Percentiles rank a stretch among this genome's conserved stretches.
Evolutionary conservation across 2,888 invertebrate genomes (phyloP).

Genomic region (Tetragonisca angustula): DNA sequence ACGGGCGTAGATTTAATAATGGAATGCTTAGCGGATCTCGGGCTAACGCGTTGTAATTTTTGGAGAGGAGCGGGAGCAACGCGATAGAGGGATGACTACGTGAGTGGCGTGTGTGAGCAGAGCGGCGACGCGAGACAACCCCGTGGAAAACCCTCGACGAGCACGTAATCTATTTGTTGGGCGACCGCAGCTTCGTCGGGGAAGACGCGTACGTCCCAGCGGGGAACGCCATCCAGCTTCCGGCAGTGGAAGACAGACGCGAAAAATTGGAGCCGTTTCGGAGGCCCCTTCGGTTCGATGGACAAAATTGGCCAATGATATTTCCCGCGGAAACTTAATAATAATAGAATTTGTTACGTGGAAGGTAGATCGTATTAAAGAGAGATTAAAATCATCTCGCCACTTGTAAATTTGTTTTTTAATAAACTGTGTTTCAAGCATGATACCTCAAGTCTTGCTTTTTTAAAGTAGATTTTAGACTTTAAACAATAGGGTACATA

Average conservation of each 20-base stretch:
- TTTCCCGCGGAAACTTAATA: neutral
- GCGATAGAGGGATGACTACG: constrained; percentile 78
- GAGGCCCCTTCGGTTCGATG: neutral
- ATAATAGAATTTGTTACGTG: neutral
- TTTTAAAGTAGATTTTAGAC: too few species aligned
- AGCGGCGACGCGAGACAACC: constrained; percentile 33
- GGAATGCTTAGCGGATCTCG: constrained; percentile 82
- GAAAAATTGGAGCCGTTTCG: constrained; percentile 20
- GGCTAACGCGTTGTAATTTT: constrained; percentile 82
- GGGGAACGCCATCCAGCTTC: constrained; percentile 12
- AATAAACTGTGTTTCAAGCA: too few species aligned
- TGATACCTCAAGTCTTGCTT: too few species aligned
- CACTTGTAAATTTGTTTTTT: too few species aligned
- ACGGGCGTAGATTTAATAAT: constrained; percentile 83
- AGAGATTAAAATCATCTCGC: too few species aligned
- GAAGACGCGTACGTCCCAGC: constrained; percentile 38
- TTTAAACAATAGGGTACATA: neutral
- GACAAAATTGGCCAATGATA: neutral
- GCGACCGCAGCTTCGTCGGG: constrained; percentile 76
- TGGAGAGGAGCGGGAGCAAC: constrained; percentile 68
- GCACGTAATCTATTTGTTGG: constrained; percentile 84
- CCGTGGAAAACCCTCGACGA: constrained; percentile 72
- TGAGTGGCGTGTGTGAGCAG: constrained; percentile 81
- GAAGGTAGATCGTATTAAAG: too few species aligned
- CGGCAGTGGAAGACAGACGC: neutral